Evolutionary conservation across 2,888 invertebrate species (phyloP).

Genomic region (Embidobia sp.): DNA sequence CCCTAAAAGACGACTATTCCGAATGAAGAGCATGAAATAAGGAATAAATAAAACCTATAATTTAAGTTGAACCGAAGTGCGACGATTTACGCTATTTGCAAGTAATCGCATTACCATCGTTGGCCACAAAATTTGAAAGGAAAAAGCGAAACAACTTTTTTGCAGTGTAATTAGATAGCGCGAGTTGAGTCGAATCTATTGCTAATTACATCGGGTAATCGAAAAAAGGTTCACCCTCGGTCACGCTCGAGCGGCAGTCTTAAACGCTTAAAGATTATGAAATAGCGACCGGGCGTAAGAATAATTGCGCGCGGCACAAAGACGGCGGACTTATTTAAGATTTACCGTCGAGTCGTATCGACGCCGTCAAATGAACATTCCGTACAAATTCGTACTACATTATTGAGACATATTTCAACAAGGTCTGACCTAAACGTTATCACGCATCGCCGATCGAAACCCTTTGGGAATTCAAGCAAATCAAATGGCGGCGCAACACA

Average conservation of each 20-base stretch:
- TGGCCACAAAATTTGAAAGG: neutral
- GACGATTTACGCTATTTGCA: slow-evolving; percentile 2
- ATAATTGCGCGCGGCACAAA: slow-evolving; percentile 44
- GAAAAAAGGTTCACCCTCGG: slow-evolving; percentile 6
- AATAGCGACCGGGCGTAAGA: slow-evolving; percentile 38
- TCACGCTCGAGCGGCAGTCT: slow-evolving; percentile 12
- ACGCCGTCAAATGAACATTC: slow-evolving; percentile 57
- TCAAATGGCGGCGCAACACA: slow-evolving; percentile 73
- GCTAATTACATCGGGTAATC: slow-evolving; percentile 15
- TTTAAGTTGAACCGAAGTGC: too few relatives aligned
- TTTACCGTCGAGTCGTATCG: slow-evolving; percentile 28
- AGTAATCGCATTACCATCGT: slow-evolving; percentile 1
- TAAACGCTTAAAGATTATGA: slow-evolving; percentile 23
- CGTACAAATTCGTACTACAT: slow-evolving; percentile 61
- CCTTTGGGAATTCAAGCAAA: slow-evolving; percentile 72
- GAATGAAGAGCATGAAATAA: too few relatives aligned
- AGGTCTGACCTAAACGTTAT: slow-evolving; percentile 65
- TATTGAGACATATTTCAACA: slow-evolving; percentile 64
- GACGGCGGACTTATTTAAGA: slow-evolving; percentile 41
- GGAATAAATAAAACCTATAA: too few relatives aligned
- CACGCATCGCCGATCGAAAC: slow-evolving; percentile 64
- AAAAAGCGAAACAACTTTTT: slow-evolving; percentile 3
- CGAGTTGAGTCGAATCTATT: slow-evolving; percentile 17
- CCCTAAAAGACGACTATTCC: too few relatives aligned
- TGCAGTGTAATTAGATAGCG: slow-evolving; percentile 8